Evolutionary conservation across 2,888 invertebrate species (phyloP).

Genomic region (Mycalesis mineus): DNA sequence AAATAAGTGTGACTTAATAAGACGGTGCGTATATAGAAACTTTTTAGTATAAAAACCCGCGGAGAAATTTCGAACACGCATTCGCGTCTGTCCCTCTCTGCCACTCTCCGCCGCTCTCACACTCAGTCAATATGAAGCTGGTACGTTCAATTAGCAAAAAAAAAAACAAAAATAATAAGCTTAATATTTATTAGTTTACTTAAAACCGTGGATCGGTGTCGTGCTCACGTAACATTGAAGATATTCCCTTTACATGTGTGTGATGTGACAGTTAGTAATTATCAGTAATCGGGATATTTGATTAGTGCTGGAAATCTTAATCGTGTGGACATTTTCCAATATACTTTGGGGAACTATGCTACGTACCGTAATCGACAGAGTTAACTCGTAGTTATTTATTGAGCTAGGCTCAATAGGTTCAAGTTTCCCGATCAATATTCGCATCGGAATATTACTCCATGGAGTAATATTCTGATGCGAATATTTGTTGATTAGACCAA

Average conservation of each 20-base stretch:
- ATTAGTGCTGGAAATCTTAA: too few species aligned
- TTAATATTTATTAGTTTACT: background rate
- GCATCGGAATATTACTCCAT: too few species aligned
- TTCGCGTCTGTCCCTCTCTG: slow-evolving; percentile 43
- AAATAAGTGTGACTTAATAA: slow-evolving; percentile 45
- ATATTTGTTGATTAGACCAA: too few species aligned
- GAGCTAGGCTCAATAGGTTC: too few species aligned
- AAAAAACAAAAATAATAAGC: background rate
- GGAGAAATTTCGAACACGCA: slow-evolving; percentile 51
- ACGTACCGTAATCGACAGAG: too few species aligned
- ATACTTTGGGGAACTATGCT: too few species aligned
- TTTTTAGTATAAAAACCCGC: slow-evolving; percentile 59
- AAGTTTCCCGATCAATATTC: too few species aligned
- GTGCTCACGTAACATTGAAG: background rate
- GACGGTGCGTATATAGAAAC: slow-evolving; percentile 42
- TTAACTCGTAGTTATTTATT: too few species aligned
- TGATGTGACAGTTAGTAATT: background rate
- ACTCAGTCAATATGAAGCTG: slow-evolving; percentile 50
- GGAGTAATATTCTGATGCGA: too few species aligned
- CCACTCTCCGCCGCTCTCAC: too few species aligned
- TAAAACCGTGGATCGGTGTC: background rate
- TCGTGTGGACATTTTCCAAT: too few species aligned
- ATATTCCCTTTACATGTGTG: background rate
- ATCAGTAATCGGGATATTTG: background rate
- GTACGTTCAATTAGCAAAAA: slow-evolving; percentile 43